Evolutionary conservation across 2,113 vertebrate genomes (phyloP).

Genomic region (Sylvia atricapilla): DNA sequence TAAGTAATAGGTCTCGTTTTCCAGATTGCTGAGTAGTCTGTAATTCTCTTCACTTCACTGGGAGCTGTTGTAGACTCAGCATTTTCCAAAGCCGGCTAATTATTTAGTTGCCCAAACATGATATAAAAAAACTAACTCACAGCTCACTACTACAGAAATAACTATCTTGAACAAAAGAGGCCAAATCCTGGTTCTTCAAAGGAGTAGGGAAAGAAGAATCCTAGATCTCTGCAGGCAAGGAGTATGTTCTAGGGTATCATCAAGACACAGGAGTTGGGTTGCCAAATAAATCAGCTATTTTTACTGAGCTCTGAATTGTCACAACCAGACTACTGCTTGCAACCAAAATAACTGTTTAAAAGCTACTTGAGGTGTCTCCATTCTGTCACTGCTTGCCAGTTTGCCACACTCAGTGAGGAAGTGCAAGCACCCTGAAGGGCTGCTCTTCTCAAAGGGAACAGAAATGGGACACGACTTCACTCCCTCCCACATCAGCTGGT

Average conservation of each 20-base stretch:
- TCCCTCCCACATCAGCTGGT: neutral
- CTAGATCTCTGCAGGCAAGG: neutral
- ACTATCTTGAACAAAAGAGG: neutral
- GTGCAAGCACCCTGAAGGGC: neutral
- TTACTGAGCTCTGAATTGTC: neutral
- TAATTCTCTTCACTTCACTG: slow-evolving; percentile 53
- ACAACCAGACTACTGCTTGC: neutral
- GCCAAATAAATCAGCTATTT: neutral
- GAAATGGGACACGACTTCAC: neutral
- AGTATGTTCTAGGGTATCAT: neutral
- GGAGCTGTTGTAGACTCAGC: slow-evolving; percentile 28
- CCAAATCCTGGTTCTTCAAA: neutral
- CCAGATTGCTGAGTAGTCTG: slow-evolving; percentile 45
- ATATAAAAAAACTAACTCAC: slow-evolving; percentile 11
- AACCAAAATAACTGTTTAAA: neutral
- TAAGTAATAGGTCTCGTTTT: slow-evolving; percentile 27
- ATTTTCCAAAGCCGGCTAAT: slow-evolving; percentile 40
- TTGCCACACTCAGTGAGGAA: neutral
- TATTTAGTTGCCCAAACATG: slow-evolving; percentile 59
- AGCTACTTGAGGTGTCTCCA: neutral
- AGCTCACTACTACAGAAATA: slow-evolving; percentile 5
- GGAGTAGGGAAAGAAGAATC: neutral
- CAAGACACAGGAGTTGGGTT: neutral
- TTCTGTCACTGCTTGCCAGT: neutral
- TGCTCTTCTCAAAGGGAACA: neutral